Base-by-base conservation (phyloP, 2,113 vertebrate genomes). In the Nesogale talazaci region DNA sequence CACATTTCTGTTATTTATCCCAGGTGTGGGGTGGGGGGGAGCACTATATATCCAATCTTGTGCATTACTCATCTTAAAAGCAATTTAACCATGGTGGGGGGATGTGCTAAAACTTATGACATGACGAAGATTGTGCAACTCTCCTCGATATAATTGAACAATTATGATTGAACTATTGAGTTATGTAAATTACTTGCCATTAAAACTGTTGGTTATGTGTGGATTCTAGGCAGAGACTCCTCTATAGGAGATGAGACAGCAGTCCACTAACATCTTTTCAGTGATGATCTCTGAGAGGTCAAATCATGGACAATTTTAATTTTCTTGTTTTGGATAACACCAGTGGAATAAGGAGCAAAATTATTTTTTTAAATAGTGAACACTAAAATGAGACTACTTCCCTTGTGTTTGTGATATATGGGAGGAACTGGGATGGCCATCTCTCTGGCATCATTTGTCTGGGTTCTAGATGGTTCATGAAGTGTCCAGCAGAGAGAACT, bases 401-500 rank as follows among this genome's bases (percentile, higher is more conserved):
- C 19, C 27, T 74, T 78, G 61, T 25, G 1, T 38, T 75, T 2
- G 69, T 57, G 5, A 19, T 38, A 70, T 78, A 10, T 65, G 25
- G 29, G 84, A 93, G 72, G 86, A 96, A 94, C 88, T 90, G 92
- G 94, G 91, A 77, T 20, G 92, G 95, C 88, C 96, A 94, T 96
- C 97, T 97, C 96, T 95, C 93, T 95, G 91, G 88, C 90, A 81
- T 95, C 77, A 25, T 67, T 95, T 81, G 90, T 91, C 23, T 92
- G 59, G 95, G 92, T 96, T 97, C 97, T 94, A 94, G 86, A 95
- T 94, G 96, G 95, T 82, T 90, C 79, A 83, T 93, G 85, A 96
- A 93, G 95, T 86, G 92, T 94, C 97, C 96, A 93, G 92, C 82
- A 87, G 92, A 90, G 93, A 97, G 96, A 98, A 97, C 89, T 96